Evolutionary conservation across 2,888 invertebrate genomes (phyloP), one percentile per base, ranked within the genome.

Genomic region (Xanthorhoe designata): DNA sequence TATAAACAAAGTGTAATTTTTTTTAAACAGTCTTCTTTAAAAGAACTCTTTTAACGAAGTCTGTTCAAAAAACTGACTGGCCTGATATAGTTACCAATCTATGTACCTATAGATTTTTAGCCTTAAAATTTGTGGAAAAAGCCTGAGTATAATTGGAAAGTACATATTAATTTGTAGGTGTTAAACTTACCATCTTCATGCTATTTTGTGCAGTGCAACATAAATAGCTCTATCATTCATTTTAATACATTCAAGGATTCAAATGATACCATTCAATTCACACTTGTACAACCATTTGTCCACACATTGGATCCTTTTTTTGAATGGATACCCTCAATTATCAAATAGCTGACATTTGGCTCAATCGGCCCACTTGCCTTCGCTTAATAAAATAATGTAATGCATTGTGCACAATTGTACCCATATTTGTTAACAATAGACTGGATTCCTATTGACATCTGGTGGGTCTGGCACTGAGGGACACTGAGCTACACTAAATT

Each of bases 351-450:
- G 89, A 89, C 92, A 92, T 91, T 92, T 91, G 92, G 89, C 84
- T 78, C 78, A 69, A 78, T 82, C 79, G 75, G 77, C 73, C 79
- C 78, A 85, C 84, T 86, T 81, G 87, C 86, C 84, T 84, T 72
- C 77, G 74, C 82, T 81, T 86, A 91, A 91, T 88, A 86, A 87
- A 88, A 89, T 90, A 87, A 88, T 87, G 86, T 85, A 79, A 77
- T 78, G 79, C 84, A 86, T 91, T 92, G 90, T 91, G 84, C 83
- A 75, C 88, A 85, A 89, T 92, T 91, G 91, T 90, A 86, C 86
- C 85, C 87, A 83, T 89, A 90, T 90, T 91, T 90, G 90, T 88
- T 89, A 88, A 92, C 92, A 92, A 92, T 89, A 75, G 88, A 73
- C 82, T 83, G 76, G 80, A 82, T 82, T 79, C 78, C 81, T 80